Conservation (phyloP, 2,797 vertebrate genomes). For the Pangasius mekongensis region DNA sequence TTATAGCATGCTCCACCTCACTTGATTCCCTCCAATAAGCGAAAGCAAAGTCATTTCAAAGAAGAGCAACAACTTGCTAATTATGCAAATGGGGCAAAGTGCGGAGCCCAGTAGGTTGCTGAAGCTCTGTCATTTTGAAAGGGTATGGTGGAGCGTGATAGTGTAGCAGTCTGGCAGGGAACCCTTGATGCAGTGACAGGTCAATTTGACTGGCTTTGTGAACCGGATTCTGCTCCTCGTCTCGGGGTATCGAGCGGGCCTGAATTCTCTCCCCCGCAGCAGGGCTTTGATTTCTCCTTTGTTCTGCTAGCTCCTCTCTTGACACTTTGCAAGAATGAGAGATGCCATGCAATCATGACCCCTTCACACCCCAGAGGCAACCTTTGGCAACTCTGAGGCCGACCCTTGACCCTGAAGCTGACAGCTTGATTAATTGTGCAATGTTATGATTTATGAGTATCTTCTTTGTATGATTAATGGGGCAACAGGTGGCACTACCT, state of each 20-base stretch:
- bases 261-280: conserved; percentile 70
- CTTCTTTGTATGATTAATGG: conserved; percentile 96
- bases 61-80: conserved; percentile 81
- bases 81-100: conserved; percentile 79
- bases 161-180: conserved; percentile 78
- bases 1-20: conserved; percentile 66
- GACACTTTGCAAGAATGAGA: conserved; percentile 94
- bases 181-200: conserved; percentile 88
- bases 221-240: conserved; percentile 77
- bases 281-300: conserved; percentile 93
- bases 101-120: conserved; percentile 77
- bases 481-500: conserved; percentile 98
- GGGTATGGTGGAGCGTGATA: conserved; percentile 80
- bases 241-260: conserved; percentile 72
- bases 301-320: conserved; percentile 87
- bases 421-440: conserved; percentile 99
- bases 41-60: conserved; percentile 74
- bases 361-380: conserved; percentile 89
- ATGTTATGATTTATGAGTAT: conserved; percentile 99
- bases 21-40: conserved; percentile 66
- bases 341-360: conserved; percentile 90
- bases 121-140: conserved; percentile 80
- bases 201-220: conserved; percentile 90
- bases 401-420: conserved; percentile 90
- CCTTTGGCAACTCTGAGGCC: conserved; percentile 90